Percentiles rank a stretch among this genome's conserved stretches.
phyloP scores from a whole-genome alignment of 2,888 invertebrate genomes.

The Leistus spinibarbis region DNA sequence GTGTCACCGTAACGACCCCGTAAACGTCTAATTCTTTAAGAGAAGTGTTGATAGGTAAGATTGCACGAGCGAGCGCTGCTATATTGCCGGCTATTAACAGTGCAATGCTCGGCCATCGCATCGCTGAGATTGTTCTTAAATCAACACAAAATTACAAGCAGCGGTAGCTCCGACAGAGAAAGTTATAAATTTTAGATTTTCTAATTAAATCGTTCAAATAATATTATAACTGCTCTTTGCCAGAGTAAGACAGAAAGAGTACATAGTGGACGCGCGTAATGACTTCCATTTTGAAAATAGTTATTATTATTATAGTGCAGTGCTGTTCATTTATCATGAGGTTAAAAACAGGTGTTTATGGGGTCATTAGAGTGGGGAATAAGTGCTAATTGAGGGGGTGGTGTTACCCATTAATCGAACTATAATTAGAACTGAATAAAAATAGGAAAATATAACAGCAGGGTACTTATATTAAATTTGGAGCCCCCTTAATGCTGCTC shows the following conservation, averaged over 20 bases:
- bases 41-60: conserved; percentile 1
- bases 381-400: background rate
- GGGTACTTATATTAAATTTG: no score
- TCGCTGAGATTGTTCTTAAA: background rate
- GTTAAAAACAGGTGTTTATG: background rate
- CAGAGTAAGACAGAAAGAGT: background rate
- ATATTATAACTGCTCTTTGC: background rate
- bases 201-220: background rate
- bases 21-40: background rate
- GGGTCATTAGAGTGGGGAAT: background rate
- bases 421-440: no score
- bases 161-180: background rate
- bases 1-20: background rate
- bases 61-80: background rate
- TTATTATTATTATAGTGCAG: background rate
- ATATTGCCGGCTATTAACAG: background rate
- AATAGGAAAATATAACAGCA: no score
- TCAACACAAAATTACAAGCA: conserved; percentile 8
- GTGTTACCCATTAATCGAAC: background rate
- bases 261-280: background rate
- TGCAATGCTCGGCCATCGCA: background rate
- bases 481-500: no score
- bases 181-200: background rate
- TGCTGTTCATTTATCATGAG: background rate
- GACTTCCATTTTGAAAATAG: background rate